A percentile compares a stretch with the other conserved stretches of the same genome.
Evolutionary conservation across 2,113 vertebrate genomes (phyloP).

Genomic region (Oxyura jamaicensis): DNA sequence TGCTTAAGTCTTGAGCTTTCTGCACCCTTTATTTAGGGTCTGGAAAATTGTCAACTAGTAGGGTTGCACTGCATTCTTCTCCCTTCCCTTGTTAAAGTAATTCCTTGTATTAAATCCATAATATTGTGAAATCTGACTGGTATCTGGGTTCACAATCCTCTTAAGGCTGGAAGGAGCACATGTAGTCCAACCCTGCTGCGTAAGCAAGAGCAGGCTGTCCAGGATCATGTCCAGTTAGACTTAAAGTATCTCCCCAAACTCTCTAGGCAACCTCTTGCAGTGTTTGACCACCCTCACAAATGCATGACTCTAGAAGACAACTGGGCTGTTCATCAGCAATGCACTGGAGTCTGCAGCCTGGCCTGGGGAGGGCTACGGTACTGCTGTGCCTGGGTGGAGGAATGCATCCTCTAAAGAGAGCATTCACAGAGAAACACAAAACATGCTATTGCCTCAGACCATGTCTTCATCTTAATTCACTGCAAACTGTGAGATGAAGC

Average conservation of each 20-base stretch:
- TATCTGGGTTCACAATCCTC: background rate
- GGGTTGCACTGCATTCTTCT: background rate
- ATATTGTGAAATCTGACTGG: background rate
- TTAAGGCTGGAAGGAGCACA: background rate
- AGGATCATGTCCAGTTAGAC: background rate
- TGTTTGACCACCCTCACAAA: background rate
- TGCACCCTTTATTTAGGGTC: background rate
- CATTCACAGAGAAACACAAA: no score
- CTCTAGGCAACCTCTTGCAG: background rate
- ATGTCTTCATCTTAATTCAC: background rate
- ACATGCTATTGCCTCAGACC: background rate
- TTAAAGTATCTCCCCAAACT: background rate
- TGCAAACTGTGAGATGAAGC: background rate
- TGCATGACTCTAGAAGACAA: background rate
- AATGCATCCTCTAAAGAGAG: background rate
- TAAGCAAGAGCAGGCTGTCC: background rate
- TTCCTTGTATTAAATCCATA: background rate
- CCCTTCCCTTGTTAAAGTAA: background rate
- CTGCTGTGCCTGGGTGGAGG: background rate
- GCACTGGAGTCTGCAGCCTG: background rate
- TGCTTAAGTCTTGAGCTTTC: background rate
- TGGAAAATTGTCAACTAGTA: background rate
- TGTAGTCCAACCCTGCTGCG: background rate
- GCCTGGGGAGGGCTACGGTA: background rate
- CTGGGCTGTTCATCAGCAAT: background rate